Percentiles rank a stretch among this genome's conserved stretches.
Conservation (phyloP, 2,113 vertebrate species). For the Lutjanus erythropterus region DNA sequence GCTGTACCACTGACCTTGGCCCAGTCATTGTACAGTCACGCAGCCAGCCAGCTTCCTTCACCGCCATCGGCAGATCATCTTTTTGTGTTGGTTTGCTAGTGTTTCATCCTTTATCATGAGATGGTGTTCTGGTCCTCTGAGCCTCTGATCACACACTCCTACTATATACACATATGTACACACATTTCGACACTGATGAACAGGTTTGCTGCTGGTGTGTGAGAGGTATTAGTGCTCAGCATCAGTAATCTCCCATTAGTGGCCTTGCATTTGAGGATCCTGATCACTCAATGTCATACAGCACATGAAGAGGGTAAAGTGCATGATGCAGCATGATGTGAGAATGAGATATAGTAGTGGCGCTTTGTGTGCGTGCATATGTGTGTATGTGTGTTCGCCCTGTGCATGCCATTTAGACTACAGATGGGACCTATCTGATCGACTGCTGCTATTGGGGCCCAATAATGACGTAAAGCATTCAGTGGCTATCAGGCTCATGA, state of each 20-base stretch:
- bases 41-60: slow-evolving; percentile 77
- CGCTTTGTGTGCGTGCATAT: neutral
- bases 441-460: too few relatives aligned
- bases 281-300: slow-evolving; percentile 67
- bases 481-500: too few relatives aligned
- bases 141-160: slow-evolving; percentile 22
- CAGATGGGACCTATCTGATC: too few relatives aligned
- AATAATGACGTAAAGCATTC: too few relatives aligned
- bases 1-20: slow-evolving; percentile 85
- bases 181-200: slow-evolving; percentile 35
- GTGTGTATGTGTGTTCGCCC: too few relatives aligned
- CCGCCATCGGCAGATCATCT: slow-evolving; percentile 60
- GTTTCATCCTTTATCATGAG: slow-evolving; percentile 30
- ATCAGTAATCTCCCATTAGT: slow-evolving; percentile 78
- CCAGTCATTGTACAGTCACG: slow-evolving; percentile 82
- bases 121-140: neutral
- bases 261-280: slow-evolving; percentile 64
- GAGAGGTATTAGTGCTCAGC: slow-evolving; percentile 66
- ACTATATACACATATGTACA: neutral
- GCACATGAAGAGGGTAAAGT: slow-evolving; percentile 55
- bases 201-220: slow-evolving; percentile 68
- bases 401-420: slow-evolving; percentile 51
- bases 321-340: slow-evolving; percentile 56
- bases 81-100: slow-evolving; percentile 19
- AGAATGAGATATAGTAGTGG: slow-evolving; percentile 30